A percentile compares a stretch with the other conserved stretches of the same genome.
These are phyloP conservation scores for Pseudomyrmex dendroicus DNA, from an alignment of 1,140 invertebrate genomes.

Conservation along the genomic window DNA sequence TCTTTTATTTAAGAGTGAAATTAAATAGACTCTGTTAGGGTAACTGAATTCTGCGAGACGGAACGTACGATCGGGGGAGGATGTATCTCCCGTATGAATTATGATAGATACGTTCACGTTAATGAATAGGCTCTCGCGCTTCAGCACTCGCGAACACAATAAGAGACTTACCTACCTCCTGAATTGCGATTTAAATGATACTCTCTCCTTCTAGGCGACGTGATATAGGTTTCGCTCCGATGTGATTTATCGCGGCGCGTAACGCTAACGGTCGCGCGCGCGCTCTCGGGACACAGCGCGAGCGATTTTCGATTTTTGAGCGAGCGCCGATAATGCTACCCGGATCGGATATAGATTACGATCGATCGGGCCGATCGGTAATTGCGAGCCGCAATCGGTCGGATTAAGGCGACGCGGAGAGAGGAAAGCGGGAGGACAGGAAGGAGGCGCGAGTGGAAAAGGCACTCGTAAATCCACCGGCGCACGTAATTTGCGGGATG, in stretches of 20 bases:
- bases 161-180: slow-evolving; percentile 17
- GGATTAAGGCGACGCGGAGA: slow-evolving; percentile 30
- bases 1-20: no score
- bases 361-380: slow-evolving; percentile 50
- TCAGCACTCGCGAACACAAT: slow-evolving; percentile 20
- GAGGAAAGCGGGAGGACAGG: slow-evolving; percentile 8
- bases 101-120: slow-evolving; percentile 34
- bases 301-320: slow-evolving; percentile 46
- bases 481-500: slow-evolving; percentile 52
- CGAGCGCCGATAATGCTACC: slow-evolving; percentile 5
- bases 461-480: slow-evolving; percentile 61
- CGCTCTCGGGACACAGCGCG: neutral
- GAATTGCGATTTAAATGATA: slow-evolving; percentile 13
- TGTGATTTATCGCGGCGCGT: slow-evolving; percentile 40
- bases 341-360: slow-evolving; percentile 40
- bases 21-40: no score
- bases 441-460: neutral
- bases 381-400: slow-evolving; percentile 51
- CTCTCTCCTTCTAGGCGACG: slow-evolving; percentile 15
- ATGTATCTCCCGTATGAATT: neutral
- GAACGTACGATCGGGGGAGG: no score
- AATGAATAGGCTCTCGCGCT: slow-evolving; percentile 9
- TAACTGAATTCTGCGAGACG: no score
- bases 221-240: neutral
- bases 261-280: slow-evolving; percentile 11